Percentiles rank a stretch among this genome's conserved stretches.
Evolutionary conservation across 2,888 invertebrate genomes (phyloP).

Genomic region (Platycheirus albimanus): DNA sequence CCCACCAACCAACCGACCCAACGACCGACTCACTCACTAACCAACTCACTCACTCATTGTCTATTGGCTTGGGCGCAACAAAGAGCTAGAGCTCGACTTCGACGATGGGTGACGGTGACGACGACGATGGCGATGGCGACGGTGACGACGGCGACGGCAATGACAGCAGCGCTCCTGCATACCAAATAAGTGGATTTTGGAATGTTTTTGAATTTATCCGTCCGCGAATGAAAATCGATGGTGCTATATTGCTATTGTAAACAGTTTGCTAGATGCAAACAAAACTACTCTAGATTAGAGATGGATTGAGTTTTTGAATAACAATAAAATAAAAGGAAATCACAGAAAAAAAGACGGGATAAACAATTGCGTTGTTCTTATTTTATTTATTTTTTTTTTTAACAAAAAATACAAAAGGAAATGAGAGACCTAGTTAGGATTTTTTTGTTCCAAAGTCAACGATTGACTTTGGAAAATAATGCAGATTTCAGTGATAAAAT

Average conservation of each 20-base stretch:
- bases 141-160: constrained; percentile 24
- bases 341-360: constrained; percentile 9
- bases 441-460: constrained; percentile 12
- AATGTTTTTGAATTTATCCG: constrained; percentile 29
- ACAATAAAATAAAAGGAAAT: constrained; percentile 41
- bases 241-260: constrained; percentile 33
- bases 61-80: constrained; percentile 23
- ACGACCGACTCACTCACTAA: constrained; percentile 33
- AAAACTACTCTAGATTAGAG: constrained; percentile 53
- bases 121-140: not conserved
- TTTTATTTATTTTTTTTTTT: no score
- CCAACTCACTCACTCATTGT: constrained; percentile 20
- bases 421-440: constrained; percentile 25
- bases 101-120: not conserved
- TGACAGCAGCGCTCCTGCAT: constrained; percentile 57
- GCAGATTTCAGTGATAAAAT: not conserved
- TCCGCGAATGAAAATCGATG: constrained; percentile 22
- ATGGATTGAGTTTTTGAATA: constrained; percentile 64
- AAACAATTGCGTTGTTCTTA: no score
- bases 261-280: constrained; percentile 48
- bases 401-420: not conserved
- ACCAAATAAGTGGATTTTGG: constrained; percentile 65
- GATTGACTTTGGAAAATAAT: constrained; percentile 26
- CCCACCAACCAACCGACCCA: constrained; percentile 13
- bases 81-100: no score